Base-by-base conservation (phyloP, 2,113 vertebrate genomes). In the Psammodynastes pulverulentus region DNA sequence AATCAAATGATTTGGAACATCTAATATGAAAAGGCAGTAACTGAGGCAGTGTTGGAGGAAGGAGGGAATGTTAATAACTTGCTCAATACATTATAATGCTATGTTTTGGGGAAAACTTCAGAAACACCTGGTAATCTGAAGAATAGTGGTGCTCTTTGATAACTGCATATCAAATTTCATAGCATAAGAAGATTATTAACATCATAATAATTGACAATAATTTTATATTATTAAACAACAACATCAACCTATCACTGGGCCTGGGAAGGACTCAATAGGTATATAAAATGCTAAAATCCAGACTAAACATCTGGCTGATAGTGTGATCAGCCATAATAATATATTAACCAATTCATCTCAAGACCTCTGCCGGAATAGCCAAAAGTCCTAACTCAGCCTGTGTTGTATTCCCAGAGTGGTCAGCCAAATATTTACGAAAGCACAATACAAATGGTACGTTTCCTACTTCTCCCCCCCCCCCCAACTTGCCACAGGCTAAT, bases 1-100 rank as follows among this genome's bases (percentile, higher is more conserved):
- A 96, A 95, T 89, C 48, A 96, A 96, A 93, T 94, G 84, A 91
- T 95, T 96, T 86, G 90, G 88, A 94, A 89, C 54, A 90, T 87
- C 84, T 95, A 84, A 93, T n/a, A 85, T 79, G 85, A 93, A 96
- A 94, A 94, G 89, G 84, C 86, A 84, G 93, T 92, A 89, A 72
- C 7, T 93, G 91, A 94, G 93, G 91, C 86, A 92, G 9, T 92
- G 51, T 21, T 56, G 39, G n/a, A 21, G n/a, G 54, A 67, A 91
- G 21, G 46, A 67, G 23, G 49, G 54, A 87, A 26, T 13, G 26
- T 43, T 87, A 67, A 91, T 67, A 87, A 54, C 21, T 87, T 52
- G 46, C 8, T 51, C 19, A 87, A 23, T 43, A 21, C n/a, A 87
- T 9, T 52, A 29, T 13, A 91, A 34, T 26, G 24, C 19, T 39